Conservation (phyloP, 2,888 invertebrate species). For the Colostygia pectinataria region DNA sequence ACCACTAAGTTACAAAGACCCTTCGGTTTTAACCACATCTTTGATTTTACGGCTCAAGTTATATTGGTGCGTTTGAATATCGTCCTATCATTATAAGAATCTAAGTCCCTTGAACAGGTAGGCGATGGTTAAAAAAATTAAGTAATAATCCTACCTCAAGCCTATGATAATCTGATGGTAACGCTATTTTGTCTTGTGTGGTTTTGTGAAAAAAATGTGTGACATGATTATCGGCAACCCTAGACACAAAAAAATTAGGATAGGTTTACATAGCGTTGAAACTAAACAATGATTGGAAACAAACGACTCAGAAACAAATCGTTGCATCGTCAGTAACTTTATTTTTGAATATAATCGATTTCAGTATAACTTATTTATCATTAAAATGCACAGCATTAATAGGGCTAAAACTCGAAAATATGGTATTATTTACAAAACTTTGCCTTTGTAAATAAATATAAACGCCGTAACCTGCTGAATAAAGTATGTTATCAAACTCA, state of each 20-base stretch:
- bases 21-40: neutral
- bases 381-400: too few relatives aligned
- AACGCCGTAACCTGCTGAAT: too few relatives aligned
- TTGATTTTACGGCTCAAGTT: slow-evolving; percentile 39
- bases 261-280: slow-evolving; percentile 49
- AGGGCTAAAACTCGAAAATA: too few relatives aligned
- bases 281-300: neutral
- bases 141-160: slow-evolving; percentile 80
- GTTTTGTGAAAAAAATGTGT: slow-evolving; percentile 78
- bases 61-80: slow-evolving; percentile 56
- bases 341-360: too few relatives aligned
- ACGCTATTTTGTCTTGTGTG: slow-evolving; percentile 83
- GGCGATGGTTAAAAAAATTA: slow-evolving; percentile 71
- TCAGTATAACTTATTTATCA: too few relatives aligned
- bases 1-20: slow-evolving; percentile 45
- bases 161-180: slow-evolving; percentile 80
- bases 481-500: too few relatives aligned
- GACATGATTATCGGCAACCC: slow-evolving; percentile 79
- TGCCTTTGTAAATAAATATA: too few relatives aligned
- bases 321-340: too few relatives aligned
- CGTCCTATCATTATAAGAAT: slow-evolving; percentile 63
- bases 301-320: too few relatives aligned
- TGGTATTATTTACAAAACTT: too few relatives aligned
- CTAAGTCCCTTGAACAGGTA: slow-evolving; percentile 72
- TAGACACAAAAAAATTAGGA: slow-evolving; percentile 57